Conservation (phyloP, 2,113 vertebrate species). For the Origma solitaria region DNA sequence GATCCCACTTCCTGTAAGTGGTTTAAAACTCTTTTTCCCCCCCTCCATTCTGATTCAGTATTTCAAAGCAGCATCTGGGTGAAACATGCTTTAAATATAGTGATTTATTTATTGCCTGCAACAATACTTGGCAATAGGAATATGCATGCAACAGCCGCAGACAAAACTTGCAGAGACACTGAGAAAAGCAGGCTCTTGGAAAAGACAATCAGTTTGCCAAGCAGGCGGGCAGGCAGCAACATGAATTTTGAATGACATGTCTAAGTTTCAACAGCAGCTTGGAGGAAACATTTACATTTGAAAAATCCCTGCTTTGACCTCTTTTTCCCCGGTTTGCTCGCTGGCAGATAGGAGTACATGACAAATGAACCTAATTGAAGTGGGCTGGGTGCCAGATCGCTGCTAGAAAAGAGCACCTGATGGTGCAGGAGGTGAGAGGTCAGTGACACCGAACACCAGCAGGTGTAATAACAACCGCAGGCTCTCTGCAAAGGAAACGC, state of each 20-base stretch:
- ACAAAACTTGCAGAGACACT: constrained; percentile 13
- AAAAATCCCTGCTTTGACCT: constrained; percentile 52
- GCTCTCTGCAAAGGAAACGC: constrained; percentile 60
- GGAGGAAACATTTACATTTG: constrained; percentile 38
- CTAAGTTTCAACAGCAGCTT: constrained; percentile 11
- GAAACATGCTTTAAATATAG: constrained; percentile 67
- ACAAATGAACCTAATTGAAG: constrained; percentile 62
- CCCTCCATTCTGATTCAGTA: constrained; percentile 11
- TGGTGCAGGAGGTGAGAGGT: constrained; percentile 41
- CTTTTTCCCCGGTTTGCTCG: constrained; percentile 9
- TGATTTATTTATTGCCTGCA: constrained; percentile 67
- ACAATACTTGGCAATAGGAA: constrained; percentile 65
- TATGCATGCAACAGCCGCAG: constrained; percentile 45
- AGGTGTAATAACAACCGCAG: constrained; percentile 67
- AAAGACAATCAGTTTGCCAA: neutral
- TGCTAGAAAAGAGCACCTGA: constrained; percentile 50
- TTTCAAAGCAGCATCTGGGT: constrained; percentile 69
- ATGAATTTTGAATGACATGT: neutral
- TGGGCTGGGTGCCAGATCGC: constrained; percentile 33
- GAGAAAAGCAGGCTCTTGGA: neutral
- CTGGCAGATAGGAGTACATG: constrained; percentile 43
- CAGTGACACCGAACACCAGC: constrained; percentile 63
- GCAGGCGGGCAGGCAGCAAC: neutral
- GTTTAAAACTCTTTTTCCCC: neutral
- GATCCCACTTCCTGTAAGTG: neutral